These are phyloP conservation scores for Watsonalla binaria DNA, from an alignment of 2,888 invertebrate genomes.

Conservation along the genomic window DNA sequence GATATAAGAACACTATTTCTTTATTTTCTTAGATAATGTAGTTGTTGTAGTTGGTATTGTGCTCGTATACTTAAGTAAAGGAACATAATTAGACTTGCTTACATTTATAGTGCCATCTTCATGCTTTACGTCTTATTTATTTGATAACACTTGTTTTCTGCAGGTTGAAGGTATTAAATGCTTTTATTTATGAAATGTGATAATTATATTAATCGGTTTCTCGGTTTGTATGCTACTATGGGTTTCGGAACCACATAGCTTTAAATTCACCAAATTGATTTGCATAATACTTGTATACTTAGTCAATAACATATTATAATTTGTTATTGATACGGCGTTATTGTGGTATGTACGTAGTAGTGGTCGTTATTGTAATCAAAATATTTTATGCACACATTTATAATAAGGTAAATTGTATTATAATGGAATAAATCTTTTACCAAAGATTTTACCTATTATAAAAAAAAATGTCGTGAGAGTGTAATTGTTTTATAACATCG, in stretches of 20 bases:
- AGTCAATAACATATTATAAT: neutral
- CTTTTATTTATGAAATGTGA: too few relatives aligned
- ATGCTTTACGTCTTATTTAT: constrained; percentile 5
- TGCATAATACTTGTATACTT: neutral
- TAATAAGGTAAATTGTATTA: neutral
- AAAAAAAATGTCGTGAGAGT: neutral
- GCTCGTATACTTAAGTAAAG: constrained; percentile 1
- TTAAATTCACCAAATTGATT: neutral
- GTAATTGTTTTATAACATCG: neutral
- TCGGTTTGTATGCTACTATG: too few relatives aligned
- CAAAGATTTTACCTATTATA: constrained; percentile 8
- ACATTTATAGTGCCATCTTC: constrained; percentile 14
- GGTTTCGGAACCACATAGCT: too few relatives aligned
- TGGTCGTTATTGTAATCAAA: neutral
- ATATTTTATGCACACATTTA: neutral
- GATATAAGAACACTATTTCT: neutral
- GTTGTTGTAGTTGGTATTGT: constrained; percentile 1
- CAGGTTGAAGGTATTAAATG: neutral
- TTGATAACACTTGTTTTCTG: neutral
- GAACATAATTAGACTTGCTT: constrained; percentile 2
- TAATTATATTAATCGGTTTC: too few relatives aligned
- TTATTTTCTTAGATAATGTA: neutral
- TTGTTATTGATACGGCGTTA: neutral
- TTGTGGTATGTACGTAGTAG: neutral
- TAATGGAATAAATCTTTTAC: constrained; percentile 5